These are phyloP conservation scores for Eurystomus glaucurus DNA, from an alignment of 2,797 vertebrate genomes.

Conservation along the genomic window DNA sequence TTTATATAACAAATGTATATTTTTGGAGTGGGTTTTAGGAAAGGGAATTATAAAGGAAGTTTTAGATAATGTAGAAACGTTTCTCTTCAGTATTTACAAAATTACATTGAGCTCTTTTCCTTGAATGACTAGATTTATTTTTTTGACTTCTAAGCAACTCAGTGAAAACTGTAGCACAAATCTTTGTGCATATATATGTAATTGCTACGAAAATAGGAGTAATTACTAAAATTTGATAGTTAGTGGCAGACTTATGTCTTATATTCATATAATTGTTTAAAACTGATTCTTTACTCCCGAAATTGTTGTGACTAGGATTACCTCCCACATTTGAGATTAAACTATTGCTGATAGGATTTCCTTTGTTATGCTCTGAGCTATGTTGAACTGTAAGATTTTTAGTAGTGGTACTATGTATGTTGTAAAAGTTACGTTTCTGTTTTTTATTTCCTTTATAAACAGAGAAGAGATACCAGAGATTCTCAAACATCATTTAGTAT, in stretches of 20 bases:
- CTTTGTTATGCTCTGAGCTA: not conserved
- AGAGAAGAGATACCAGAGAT: not conserved
- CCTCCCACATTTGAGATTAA: not conserved
- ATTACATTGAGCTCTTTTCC: slow-evolving; percentile 31
- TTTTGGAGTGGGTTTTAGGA: slow-evolving; percentile 53
- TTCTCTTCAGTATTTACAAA: slow-evolving; percentile 59
- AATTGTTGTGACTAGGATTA: not conserved
- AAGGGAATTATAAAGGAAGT: slow-evolving; percentile 65
- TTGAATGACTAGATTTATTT: slow-evolving; percentile 57
- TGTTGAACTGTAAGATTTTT: not conserved
- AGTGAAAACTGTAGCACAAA: slow-evolving; percentile 22
- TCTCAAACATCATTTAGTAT: not conserved
- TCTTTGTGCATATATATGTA: not conserved
- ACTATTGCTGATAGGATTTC: not conserved
- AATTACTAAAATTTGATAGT: not conserved
- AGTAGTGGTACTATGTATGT: not conserved
- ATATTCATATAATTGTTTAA: not conserved
- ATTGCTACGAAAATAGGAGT: not conserved
- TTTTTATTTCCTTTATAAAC: not conserved
- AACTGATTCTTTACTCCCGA: not conserved
- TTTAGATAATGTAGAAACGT: slow-evolving; percentile 62
- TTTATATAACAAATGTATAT: slow-evolving; percentile 73
- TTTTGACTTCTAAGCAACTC: not conserved
- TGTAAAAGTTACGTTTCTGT: not conserved
- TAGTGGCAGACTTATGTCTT: not conserved